A percentile compares a stretch with the other conserved stretches of the same genome.
Conservation (phyloP, 1,140 invertebrate species). For the Battus philenor region DNA sequence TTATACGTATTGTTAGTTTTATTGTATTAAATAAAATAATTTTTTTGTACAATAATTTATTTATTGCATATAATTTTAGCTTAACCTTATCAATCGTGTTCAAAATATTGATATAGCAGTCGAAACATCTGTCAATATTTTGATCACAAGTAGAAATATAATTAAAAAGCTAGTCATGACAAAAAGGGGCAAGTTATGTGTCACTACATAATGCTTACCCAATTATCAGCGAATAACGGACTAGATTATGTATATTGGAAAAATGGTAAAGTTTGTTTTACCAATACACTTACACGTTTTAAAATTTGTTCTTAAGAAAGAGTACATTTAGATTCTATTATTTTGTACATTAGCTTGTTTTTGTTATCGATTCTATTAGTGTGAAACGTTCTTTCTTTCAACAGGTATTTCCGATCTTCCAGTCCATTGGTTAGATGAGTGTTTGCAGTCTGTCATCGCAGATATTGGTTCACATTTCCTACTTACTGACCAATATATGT, state of each 20-base stretch:
- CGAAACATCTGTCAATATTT: constrained; percentile 39
- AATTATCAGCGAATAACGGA: constrained; percentile 12
- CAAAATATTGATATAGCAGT: constrained; percentile 47
- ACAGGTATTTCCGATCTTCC: constrained; percentile 74
- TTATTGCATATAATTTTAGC: constrained; percentile 25
- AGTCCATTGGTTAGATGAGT: constrained; percentile 50
- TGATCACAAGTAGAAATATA: constrained; percentile 57
- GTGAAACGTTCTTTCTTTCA: constrained; percentile 71
- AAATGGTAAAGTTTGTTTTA: no score
- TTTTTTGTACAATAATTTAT: background rate
- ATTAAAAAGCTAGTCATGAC: constrained; percentile 16
- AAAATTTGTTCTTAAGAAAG: no score
- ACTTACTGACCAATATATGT: constrained; percentile 85
- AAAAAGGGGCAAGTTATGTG: no score
- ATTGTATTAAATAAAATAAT: constrained; percentile 24
- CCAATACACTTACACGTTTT: no score
- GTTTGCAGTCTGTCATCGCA: constrained; percentile 78
- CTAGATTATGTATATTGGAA: constrained; percentile 22
- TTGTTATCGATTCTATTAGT: no score
- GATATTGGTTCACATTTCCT: constrained; percentile 82
- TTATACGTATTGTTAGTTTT: no score
- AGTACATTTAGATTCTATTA: no score
- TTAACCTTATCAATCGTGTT: constrained; percentile 47
- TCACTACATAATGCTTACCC: constrained; percentile 13
- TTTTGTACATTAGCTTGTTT: no score